A percentile compares a stretch with the other conserved stretches of the same genome.
Evolutionary conservation across 2,888 invertebrate genomes (phyloP).

Genomic region (Lycocerus yunnanus): DNA sequence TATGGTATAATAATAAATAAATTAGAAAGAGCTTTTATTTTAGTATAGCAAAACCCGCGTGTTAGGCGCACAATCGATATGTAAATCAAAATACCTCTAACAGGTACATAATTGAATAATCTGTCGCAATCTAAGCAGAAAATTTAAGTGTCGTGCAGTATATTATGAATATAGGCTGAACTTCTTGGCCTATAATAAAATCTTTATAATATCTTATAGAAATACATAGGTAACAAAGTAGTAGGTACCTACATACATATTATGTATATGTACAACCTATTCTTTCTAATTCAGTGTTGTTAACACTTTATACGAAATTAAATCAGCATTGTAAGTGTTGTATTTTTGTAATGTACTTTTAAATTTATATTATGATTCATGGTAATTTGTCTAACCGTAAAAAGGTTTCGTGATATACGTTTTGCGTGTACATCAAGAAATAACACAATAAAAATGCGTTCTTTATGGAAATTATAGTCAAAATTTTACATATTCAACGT

Average conservation of each 20-base stretch:
- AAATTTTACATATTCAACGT: conserved; percentile 27
- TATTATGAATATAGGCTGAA: conserved; percentile 34
- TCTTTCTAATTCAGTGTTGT: not conserved
- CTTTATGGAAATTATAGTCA: conserved; percentile 21
- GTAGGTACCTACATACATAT: conserved; percentile 28
- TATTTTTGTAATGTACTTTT: conserved; percentile 12
- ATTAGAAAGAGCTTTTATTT: conserved; percentile 6
- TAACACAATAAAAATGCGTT: conserved; percentile 18
- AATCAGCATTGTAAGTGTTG: not conserved
- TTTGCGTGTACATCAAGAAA: conserved; percentile 24
- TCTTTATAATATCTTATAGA: conserved; percentile 37
- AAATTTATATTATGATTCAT: conserved; percentile 19
- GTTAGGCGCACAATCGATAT: conserved; percentile 22
- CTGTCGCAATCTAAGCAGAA: conserved; percentile 42
- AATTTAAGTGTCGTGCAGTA: conserved; percentile 42
- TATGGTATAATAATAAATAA: conserved; percentile 2
- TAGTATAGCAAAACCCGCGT: conserved; percentile 12
- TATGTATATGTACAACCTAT: not conserved
- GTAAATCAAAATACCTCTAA: conserved; percentile 31
- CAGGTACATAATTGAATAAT: conserved; percentile 42
- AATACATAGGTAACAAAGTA: conserved; percentile 34
- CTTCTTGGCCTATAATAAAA: conserved; percentile 38
- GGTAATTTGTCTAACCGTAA: conserved; percentile 19
- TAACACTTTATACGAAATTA: not conserved
- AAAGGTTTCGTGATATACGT: conserved; percentile 25